Evolutionary conservation across 2,797 vertebrate species (phyloP).

Genomic region (Menidia menidia): DNA sequence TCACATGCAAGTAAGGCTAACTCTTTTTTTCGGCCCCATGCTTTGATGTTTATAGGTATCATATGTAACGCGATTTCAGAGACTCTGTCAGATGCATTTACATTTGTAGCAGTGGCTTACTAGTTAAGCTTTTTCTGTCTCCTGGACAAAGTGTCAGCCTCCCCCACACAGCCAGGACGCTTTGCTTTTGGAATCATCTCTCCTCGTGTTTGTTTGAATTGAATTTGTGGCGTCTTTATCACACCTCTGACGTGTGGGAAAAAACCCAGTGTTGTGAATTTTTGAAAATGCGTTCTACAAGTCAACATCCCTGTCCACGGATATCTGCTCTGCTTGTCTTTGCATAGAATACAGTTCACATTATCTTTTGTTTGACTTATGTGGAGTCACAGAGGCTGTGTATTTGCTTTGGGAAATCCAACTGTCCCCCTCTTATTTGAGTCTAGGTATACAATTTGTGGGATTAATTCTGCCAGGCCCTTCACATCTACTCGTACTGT

Average conservation of each 20-base stretch:
- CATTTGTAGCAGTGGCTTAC: background rate
- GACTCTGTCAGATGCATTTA: background rate
- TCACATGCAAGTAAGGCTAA: background rate
- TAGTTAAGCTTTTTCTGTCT: constrained; percentile 5
- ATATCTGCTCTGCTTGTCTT: constrained; percentile 6
- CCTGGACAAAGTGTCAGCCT: constrained; percentile 1
- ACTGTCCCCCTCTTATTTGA: background rate
- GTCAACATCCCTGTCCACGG: background rate
- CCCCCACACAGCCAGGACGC: background rate
- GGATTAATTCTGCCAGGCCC: background rate
- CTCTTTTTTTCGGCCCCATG: constrained; percentile 12
- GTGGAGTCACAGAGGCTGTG: constrained; percentile 10
- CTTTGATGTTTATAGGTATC: constrained; percentile 6
- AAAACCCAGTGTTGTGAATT: background rate
- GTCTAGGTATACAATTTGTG: background rate
- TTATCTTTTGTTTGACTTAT: constrained; percentile 27
- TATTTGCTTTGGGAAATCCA: constrained; percentile 22
- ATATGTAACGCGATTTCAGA: constrained; percentile 8
- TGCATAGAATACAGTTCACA: background rate
- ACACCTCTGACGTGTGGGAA: background rate
- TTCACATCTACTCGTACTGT: background rate
- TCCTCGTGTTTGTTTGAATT: background rate
- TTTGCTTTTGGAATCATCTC: background rate
- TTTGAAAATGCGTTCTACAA: background rate
- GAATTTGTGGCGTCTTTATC: constrained; percentile 6